These are phyloP conservation scores for Lucifuga dentata DNA, from an alignment of 2,113 vertebrate species.

Conservation along the genomic window DNA sequence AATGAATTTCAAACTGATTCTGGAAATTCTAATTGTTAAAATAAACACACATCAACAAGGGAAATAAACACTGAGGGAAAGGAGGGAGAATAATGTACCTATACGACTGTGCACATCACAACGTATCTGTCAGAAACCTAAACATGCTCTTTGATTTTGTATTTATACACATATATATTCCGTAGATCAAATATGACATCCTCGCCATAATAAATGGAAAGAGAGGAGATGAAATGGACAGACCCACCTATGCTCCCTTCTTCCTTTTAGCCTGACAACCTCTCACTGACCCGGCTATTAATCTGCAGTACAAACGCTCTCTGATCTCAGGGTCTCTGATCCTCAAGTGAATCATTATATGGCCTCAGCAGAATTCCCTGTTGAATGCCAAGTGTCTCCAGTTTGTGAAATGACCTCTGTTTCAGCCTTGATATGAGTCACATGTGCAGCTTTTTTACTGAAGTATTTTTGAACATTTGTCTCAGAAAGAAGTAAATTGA, in stretches of 20 bases:
- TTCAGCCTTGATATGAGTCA: conserved; percentile 44
- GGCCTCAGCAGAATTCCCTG: conserved; percentile 57
- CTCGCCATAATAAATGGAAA: conserved; percentile 28
- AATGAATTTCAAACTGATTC: conserved; percentile 56
- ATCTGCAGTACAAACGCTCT: conserved; percentile 73
- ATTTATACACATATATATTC: not conserved
- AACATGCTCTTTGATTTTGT: conserved; percentile 38
- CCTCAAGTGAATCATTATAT: conserved; percentile 76
- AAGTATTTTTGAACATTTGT: not conserved
- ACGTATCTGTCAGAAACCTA: conserved; percentile 17
- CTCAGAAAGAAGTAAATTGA: conserved; percentile 19
- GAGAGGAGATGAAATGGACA: conserved; percentile 25
- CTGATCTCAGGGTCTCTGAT: conserved; percentile 78
- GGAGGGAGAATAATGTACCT: conserved; percentile 14
- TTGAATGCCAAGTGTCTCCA: conserved; percentile 78
- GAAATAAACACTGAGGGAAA: conserved; percentile 25
- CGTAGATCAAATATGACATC: conserved; percentile 49
- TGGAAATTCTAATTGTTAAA: conserved; percentile 60
- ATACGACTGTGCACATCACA: conserved; percentile 32
- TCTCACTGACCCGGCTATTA: conserved; percentile 68
- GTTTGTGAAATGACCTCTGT: conserved; percentile 72
- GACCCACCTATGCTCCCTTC: conserved; percentile 45
- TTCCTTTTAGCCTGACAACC: conserved; percentile 59
- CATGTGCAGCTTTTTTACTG: conserved; percentile 11
- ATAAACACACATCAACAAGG: conserved; percentile 55